Conservation (phyloP, 2,797 vertebrate genomes). For the Karalla daura region DNA sequence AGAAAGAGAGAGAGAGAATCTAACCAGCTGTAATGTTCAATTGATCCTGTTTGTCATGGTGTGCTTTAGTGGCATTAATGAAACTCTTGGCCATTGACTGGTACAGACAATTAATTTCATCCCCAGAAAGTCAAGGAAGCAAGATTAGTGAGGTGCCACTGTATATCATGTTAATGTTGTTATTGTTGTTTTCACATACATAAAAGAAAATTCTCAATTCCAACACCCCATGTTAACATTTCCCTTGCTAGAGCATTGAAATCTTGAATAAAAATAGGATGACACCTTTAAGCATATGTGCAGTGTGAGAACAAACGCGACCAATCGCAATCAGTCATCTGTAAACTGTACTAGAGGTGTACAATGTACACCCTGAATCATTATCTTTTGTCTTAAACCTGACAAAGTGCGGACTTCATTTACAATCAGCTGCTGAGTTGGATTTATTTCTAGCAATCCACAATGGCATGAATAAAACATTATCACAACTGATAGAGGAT, state of each 20-base stretch:
- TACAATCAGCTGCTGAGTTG: background rate
- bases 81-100: slow-evolving; percentile 38
- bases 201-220: too few relatives aligned
- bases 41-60: slow-evolving; percentile 22
- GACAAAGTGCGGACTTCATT: background rate
- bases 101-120: slow-evolving; percentile 28
- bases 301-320: background rate
- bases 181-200: too few relatives aligned
- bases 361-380: background rate
- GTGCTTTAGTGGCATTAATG: slow-evolving; percentile 28
- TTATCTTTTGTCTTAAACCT: background rate
- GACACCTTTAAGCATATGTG: background rate
- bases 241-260: background rate
- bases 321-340: background rate
- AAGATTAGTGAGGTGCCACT: slow-evolving; percentile 21
- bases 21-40: slow-evolving; percentile 26
- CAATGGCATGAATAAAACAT: too few relatives aligned
- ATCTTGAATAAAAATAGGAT: slow-evolving; percentile 6
- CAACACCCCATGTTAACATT: background rate
- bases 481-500: too few relatives aligned
- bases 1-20: too few relatives aligned
- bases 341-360: background rate
- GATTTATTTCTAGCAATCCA: slow-evolving; percentile 3
- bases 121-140: slow-evolving; percentile 15
- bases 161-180: too few relatives aligned